Percentiles rank a stretch among this genome's conserved stretches.
Evolutionary conservation across 1,140 invertebrate species (phyloP).

Genomic region (Atopsyche davidsoni): DNA sequence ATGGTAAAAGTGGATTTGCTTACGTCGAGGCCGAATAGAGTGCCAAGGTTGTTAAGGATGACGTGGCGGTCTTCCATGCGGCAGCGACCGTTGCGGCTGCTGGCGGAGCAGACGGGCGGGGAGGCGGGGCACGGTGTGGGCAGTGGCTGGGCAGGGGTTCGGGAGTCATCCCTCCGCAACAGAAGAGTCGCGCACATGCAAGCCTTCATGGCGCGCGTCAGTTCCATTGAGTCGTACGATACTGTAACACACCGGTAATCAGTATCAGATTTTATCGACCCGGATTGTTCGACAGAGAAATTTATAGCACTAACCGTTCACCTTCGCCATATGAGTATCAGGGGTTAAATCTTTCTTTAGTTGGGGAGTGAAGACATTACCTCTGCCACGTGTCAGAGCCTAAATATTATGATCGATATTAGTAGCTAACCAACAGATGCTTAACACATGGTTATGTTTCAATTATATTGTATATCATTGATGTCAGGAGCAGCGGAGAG

Average conservation of each 20-base stretch:
- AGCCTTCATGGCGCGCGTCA: conserved; percentile 66
- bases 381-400: too few relatives aligned
- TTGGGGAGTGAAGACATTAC: too few relatives aligned
- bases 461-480: too few relatives aligned
- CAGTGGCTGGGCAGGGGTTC: conserved; percentile 45
- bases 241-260: conserved; percentile 49
- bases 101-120: conserved; percentile 49
- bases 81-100: conserved; percentile 70
- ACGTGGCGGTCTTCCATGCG: conserved; percentile 85
- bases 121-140: conserved; percentile 48
- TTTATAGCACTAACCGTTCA: too few relatives aligned
- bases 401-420: too few relatives aligned
- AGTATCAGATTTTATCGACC: conserved; percentile 1
- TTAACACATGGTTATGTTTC: too few relatives aligned
- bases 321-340: too few relatives aligned
- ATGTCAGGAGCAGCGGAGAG: too few relatives aligned
- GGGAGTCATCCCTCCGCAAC: conserved; percentile 59
- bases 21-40: conserved; percentile 61
- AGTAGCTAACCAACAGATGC: too few relatives aligned
- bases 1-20: too few relatives aligned
- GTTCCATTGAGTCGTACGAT: conserved; percentile 57
- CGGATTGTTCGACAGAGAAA: too few relatives aligned
- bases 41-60: conserved; percentile 65
- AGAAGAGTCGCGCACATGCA: conserved; percentile 65
- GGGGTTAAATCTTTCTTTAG: too few relatives aligned